A percentile compares a stretch with the other conserved stretches of the same genome.
These are phyloP conservation scores for Embidobia sp. DNA, from an alignment of 2,888 invertebrate species.

Conservation along the genomic window DNA sequence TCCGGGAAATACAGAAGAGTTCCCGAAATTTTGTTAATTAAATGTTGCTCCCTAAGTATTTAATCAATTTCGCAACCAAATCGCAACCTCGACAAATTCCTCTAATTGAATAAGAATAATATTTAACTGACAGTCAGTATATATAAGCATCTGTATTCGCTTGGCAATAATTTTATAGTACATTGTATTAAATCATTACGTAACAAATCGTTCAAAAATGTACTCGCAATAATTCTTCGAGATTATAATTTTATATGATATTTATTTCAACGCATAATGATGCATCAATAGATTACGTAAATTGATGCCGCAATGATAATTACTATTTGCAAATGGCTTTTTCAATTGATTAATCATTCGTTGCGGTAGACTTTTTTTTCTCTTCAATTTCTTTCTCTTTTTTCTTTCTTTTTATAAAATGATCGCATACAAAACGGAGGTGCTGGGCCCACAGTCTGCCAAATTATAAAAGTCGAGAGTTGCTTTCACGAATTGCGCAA, in stretches of 20 bases:
- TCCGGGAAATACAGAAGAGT: too few relatives aligned
- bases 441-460: slow-evolving; percentile 6
- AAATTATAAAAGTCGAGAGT: slow-evolving; percentile 67
- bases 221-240: slow-evolving; percentile 1
- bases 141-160: too few relatives aligned
- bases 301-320: slow-evolving; percentile 25
- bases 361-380: not conserved
- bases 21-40: too few relatives aligned
- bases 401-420: slow-evolving; percentile 13
- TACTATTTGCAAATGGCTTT: slow-evolving; percentile 7
- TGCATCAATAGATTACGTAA: slow-evolving; percentile 22
- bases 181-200: not conserved
- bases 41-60: too few relatives aligned
- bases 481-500: slow-evolving; percentile 73
- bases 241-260: slow-evolving; percentile 25
- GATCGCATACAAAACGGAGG: slow-evolving; percentile 19
- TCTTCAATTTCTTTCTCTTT: not conserved
- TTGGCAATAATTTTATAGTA: too few relatives aligned
- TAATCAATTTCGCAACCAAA: too few relatives aligned
- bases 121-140: too few relatives aligned
- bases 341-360: slow-evolving; percentile 21
- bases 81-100: too few relatives aligned
- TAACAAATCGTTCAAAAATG: not conserved
- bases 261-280: slow-evolving; percentile 22
- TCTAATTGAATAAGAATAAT: too few relatives aligned